phyloP scores from a whole-genome alignment of 2,888 invertebrate genomes.

The Phyto melanocephala region DNA sequence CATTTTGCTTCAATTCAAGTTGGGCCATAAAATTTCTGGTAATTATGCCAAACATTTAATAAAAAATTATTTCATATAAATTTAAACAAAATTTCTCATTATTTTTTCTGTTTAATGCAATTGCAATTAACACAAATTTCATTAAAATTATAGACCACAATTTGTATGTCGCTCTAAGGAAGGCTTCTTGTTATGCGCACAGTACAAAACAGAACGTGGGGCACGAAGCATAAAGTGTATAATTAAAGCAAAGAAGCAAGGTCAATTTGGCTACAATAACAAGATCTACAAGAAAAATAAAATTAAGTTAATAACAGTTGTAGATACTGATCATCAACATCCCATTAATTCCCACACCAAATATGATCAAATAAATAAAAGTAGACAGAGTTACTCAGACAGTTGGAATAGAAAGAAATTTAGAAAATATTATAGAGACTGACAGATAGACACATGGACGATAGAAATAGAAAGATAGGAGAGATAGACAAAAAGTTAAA shows the following conservation, averaged over 20 bases:
- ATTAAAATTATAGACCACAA: conserved; percentile 38
- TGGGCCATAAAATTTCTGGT: neutral
- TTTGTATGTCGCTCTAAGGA: neutral
- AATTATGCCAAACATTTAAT: neutral
- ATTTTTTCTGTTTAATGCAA: neutral
- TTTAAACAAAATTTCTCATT: neutral
- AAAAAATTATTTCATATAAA: conserved; percentile 23
- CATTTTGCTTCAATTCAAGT: no score
- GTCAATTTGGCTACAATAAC: conserved; percentile 44
- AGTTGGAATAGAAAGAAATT: neutral
- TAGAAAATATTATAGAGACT: neutral
- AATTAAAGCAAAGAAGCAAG: conserved; percentile 52
- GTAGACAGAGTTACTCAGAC: neutral
- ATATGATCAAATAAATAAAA: conserved; percentile 39
- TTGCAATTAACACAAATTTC: conserved; percentile 59
- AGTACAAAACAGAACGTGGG: neutral
- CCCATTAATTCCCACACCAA: conserved; percentile 63
- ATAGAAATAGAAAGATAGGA: neutral
- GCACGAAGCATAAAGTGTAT: conserved; percentile 29
- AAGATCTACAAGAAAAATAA: conserved; percentile 27
- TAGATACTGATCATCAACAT: conserved; percentile 27
- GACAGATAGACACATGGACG: neutral
- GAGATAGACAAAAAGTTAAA: neutral
- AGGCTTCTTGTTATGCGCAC: conserved; percentile 43
- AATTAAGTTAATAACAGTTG: conserved; percentile 41